Evolutionary conservation across 2,797 vertebrate genomes (phyloP), one percentile per base, ranked within the genome.

Genomic region (Vultur gryphus): DNA sequence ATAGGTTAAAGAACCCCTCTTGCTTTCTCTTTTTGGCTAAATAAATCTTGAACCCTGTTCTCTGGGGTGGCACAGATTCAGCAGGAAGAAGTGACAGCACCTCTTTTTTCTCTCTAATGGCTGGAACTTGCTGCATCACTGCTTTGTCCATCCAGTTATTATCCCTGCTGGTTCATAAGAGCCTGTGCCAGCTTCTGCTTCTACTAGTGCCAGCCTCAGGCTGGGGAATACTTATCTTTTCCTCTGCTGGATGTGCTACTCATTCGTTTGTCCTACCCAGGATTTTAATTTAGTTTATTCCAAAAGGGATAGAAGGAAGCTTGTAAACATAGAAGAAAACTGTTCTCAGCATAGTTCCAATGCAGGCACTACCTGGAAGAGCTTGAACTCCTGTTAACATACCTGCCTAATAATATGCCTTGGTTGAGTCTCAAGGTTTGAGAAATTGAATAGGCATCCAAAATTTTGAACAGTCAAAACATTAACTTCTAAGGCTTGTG

Each of bases 271-370:
- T 93, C 65, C 71, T 86, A 49, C 13, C 2, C 69, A 71, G 41
- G 54, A 84, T 88, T 95, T 94, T 87, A 78, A 93, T 91, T 87
- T 87, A 44, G 31, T 78, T 90, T 88, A 31, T 81, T 72, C 44
- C 29, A 69, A 88, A 81, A 83, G n/a, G 69, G 8, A 11, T 49
- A 67, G 51, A 72, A 90, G 64, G 39, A 88, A 59, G 69, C 37
- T 77, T 71, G 49, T 71, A 88, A 78, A 57, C 72, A 75, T 81
- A 52, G 81, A 80, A 84, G 48, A 59, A 88, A 71, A 49, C 61
- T 62, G 5, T 80, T 83, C 64, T 93, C 57, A 71, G 55, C 21
- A 24, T 26, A 41, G 61, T 85, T 73, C 23, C 39, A 73, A 3
- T 48, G 41, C 55, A 90, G 46, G n/a, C 37, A n/a, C 52, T 66